A percentile compares a stretch with the other conserved stretches of the same genome.
phyloP scores from a whole-genome alignment of 2,113 vertebrate genomes.

The Sinocyclocheilus anophthalmus region DNA sequence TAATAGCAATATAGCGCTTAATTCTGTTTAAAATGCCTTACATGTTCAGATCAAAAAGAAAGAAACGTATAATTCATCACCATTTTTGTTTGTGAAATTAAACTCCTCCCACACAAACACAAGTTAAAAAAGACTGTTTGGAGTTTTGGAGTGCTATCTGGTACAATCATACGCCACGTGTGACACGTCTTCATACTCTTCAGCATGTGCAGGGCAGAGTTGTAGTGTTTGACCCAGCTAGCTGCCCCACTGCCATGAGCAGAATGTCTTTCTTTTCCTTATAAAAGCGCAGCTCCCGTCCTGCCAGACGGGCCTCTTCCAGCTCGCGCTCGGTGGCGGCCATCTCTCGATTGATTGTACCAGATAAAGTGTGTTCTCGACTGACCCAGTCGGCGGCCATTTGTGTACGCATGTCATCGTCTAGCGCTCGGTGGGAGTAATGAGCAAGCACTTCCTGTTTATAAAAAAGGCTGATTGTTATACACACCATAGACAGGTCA shows the following conservation, averaged over 20 bases:
- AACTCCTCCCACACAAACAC: not conserved
- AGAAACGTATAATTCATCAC: not conserved
- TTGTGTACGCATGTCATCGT: slow-evolving; percentile 94
- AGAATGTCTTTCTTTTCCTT: slow-evolving; percentile 99
- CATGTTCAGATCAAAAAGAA: not conserved
- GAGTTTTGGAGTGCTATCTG: slow-evolving; percentile 18
- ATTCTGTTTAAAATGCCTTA: slow-evolving; percentile 9
- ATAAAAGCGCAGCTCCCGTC: slow-evolving; percentile 93
- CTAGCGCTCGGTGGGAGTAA: slow-evolving; percentile 95
- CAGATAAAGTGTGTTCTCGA: slow-evolving; percentile 85
- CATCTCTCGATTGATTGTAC: slow-evolving; percentile 86
- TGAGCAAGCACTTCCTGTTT: slow-evolving; percentile 95
- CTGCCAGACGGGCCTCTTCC: slow-evolving; percentile 91
- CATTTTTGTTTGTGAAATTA: not conserved
- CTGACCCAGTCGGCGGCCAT: slow-evolving; percentile 97
- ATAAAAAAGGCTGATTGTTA: not conserved
- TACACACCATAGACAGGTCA: not conserved
- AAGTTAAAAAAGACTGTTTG: not conserved
- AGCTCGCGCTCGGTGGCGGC: slow-evolving; percentile 87
- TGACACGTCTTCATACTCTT: not conserved
- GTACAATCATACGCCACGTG: not conserved
- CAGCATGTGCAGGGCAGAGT: slow-evolving; percentile 81
- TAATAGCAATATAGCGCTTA: slow-evolving; percentile 19
- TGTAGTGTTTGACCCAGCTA: slow-evolving; percentile 78
- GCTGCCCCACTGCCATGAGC: slow-evolving; percentile 89